Base-by-base conservation (phyloP, 2,113 vertebrate genomes). In the Platichthys stellatus region DNA sequence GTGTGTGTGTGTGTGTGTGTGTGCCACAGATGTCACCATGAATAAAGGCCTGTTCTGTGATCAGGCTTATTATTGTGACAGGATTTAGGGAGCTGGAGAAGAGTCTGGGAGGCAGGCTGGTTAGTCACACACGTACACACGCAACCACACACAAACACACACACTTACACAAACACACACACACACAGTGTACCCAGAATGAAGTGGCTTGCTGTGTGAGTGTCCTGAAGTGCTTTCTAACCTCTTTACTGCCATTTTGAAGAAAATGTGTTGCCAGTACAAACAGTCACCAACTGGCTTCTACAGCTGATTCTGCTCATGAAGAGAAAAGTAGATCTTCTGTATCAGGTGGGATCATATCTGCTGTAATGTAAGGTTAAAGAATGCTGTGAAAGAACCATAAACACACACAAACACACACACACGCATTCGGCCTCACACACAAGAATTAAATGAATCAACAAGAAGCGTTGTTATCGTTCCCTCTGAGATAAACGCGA, bases 51-150 rank as follows among this genome's bases (percentile, higher is more conserved):
- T 86, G 74, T 49, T 83, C 78, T 74, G 65, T 87, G 89, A 93
- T 90, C 81, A 78, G 82, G 70, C 82, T 91, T 87, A 93, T 94
- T 89, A 85, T 90, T 90, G 67, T 85, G 91, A 92, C 92, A 92
- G 88, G 77, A 81, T 90, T 90, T 81, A 69, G 69, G 81, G 74
- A 71, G 77, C 76, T 69, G 77, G 47, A 59, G 81, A 78, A 74
- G 69, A 82, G 81, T 83, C 82, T 73, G 80, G 59, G 40, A 85
- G 90, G 84, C 85, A 84, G n/a, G 45, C 73, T 84, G 72, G 80
- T 88, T 89, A 84, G 68, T 70, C 76, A 63, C 58, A 53, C 20
- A 63, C 66, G 56, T 62, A 49, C 71, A 57, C 68, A 65, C 77
- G 21, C 74, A 63, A 61, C 57, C 81, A 69, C 74, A 62, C 68